Evolutionary conservation across 2,113 vertebrate genomes (phyloP), one percentile per base, ranked within the genome.

Genomic region (Anarrhichthys ocellatus): DNA sequence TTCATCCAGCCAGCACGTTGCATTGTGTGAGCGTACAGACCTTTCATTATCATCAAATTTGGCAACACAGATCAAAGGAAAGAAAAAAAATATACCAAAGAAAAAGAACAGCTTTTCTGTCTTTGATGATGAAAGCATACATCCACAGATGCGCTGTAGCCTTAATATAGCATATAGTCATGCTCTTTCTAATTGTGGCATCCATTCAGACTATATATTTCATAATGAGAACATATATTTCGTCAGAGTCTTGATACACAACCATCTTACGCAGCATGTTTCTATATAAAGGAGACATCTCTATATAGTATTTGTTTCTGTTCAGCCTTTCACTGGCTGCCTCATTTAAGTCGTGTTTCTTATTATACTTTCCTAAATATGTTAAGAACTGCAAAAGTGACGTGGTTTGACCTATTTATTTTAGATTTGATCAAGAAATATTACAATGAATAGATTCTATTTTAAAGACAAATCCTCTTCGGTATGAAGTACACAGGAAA

Each of bases 21-120:
- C 76, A 81, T 5, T 46, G 73, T 10, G 42, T 38, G 80, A 54
- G 80, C 11, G 0, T 18, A 56, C 82, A 84, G 80, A 85, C 85
- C 73, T 82, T 90, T 84, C 73, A 88, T 92, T 91, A 89, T 78
- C 44, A 65, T 69, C 78, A 84, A 81, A 88, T 91, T 86, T 91
- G 84, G 87, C 86, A 65, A 59, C 46, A 22, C 68, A 87, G 85
- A 92, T 91, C 89, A 93, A 92, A 92, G 81, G 68, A 74, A 74
- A 32, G 66, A 63, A 73, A 87, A 32, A 81, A 67, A 82, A 86
- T 69, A 90, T 85, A 82, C 48, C 68, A 46, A 62, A 74, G 72
- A 81, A 75, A 78, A 76, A 80, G 8, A 73, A 52, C 83, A 76
- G 59, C 65, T 73, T 80, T 80, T 81, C 86, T 54, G 66, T 81